phyloP scores from a whole-genome alignment of 1,140 invertebrate genomes.

The Globodera ellingtonae region DNA sequence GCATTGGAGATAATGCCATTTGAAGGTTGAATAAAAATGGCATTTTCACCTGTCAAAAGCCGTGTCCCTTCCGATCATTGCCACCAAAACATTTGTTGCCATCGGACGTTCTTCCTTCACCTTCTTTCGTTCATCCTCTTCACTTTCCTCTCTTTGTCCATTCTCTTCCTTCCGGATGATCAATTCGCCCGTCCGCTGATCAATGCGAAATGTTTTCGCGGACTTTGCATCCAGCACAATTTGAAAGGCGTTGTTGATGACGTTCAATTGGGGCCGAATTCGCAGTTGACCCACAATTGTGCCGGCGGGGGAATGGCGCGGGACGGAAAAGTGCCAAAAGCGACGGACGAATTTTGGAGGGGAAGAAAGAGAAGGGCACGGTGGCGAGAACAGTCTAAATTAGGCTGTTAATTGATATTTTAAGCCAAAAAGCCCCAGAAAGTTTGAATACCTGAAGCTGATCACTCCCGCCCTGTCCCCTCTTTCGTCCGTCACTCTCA shows the following conservation, averaged over 20 bases:
- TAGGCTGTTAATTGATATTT: too few species aligned
- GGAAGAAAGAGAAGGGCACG: not conserved
- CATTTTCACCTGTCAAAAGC: not conserved
- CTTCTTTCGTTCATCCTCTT: not conserved
- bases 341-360: not conserved
- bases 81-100: not conserved
- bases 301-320: constrained; percentile 4
- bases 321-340: constrained; percentile 6
- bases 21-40: too few species aligned
- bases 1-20: not conserved
- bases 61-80: not conserved
- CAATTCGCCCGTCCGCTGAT: not conserved
- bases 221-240: not conserved
- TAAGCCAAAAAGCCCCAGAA: not conserved
- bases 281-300: constrained; percentile 8
- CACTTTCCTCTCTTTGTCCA: not conserved
- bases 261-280: not conserved
- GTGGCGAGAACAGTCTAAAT: not conserved
- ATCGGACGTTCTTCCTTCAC: not conserved
- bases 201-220: not conserved
- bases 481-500: not conserved
- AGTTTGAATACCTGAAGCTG: not conserved
- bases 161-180: not conserved
- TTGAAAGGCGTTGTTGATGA: not conserved
- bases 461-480: not conserved